Conservation (phyloP, 2,888 invertebrate species). For the Notodromas monacha region DNA sequence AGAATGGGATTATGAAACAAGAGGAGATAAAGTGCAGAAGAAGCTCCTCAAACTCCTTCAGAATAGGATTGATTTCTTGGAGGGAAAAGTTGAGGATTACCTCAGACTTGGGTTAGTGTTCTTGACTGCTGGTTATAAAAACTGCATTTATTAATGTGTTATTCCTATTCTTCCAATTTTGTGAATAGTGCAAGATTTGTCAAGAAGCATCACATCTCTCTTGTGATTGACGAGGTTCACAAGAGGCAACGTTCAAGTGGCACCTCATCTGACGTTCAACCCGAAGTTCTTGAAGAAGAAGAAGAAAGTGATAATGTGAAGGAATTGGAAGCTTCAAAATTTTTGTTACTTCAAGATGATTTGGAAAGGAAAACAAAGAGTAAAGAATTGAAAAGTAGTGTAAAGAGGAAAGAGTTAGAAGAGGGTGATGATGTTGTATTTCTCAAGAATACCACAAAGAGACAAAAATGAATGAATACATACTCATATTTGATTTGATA, state of each 20-base stretch:
- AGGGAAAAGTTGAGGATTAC: slow-evolving; percentile 4
- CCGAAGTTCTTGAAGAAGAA: slow-evolving; percentile 4
- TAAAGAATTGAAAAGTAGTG: slow-evolving; percentile 4
- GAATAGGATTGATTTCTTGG: slow-evolving; percentile 4
- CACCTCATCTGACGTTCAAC: slow-evolving; percentile 4
- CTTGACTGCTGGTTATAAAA: slow-evolving; percentile 4
- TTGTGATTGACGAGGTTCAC: slow-evolving; percentile 4
- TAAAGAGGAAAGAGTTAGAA: too few species aligned
- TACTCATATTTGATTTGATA: too few species aligned
- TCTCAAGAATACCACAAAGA: too few species aligned
- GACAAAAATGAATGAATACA: too few species aligned
- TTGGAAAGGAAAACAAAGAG: slow-evolving; percentile 4
- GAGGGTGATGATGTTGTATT: too few species aligned
- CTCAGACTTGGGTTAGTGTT: slow-evolving; percentile 4
- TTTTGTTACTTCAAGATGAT: slow-evolving; percentile 4
- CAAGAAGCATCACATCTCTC: slow-evolving; percentile 4
- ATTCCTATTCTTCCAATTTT: slow-evolving; percentile 4
- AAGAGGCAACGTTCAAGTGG: slow-evolving; percentile 4
- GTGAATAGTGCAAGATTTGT: slow-evolving; percentile 4
- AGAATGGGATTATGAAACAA: slow-evolving; percentile 4
- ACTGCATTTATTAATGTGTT: slow-evolving; percentile 4
- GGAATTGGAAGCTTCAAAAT: slow-evolving; percentile 4
- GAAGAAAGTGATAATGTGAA: slow-evolving; percentile 4
- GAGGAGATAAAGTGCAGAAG: slow-evolving; percentile 4
- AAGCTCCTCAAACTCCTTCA: slow-evolving; percentile 4